Evolutionary conservation across 2,797 vertebrate genomes (phyloP).

Genomic region (Chromobotia macracanthus): DNA sequence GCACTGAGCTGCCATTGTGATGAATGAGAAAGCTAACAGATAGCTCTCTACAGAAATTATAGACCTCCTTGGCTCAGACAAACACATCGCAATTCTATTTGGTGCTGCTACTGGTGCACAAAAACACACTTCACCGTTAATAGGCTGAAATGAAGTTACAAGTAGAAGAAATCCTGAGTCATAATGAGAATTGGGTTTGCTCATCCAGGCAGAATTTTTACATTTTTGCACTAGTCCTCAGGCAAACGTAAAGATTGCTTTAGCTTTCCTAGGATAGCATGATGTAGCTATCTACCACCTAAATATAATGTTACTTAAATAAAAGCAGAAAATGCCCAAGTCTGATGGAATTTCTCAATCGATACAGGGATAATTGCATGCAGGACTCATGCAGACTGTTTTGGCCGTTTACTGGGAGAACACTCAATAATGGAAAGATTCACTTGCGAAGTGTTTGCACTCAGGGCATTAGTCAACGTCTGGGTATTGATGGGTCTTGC

Average conservation of each 20-base stretch:
- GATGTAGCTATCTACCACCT: not conserved
- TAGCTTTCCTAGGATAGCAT: not conserved
- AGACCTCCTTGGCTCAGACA: slow-evolving; percentile 10
- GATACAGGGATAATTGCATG: slow-evolving; percentile 59
- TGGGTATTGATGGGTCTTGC: slow-evolving; percentile 72
- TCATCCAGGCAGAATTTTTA: slow-evolving; percentile 1
- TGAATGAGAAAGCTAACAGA: slow-evolving; percentile 3
- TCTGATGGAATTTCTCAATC: slow-evolving; percentile 50
- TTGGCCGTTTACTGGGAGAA: slow-evolving; percentile 66
- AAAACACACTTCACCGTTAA: slow-evolving; percentile 5
- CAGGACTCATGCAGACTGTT: slow-evolving; percentile 53
- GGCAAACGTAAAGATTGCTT: not conserved
- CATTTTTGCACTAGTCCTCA: not conserved
- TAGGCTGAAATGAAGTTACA: not conserved
- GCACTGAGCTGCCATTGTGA: slow-evolving; percentile 4
- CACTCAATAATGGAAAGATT: slow-evolving; percentile 67
- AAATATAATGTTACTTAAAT: slow-evolving; percentile 34
- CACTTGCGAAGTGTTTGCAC: slow-evolving; percentile 69
- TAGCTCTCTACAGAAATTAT: slow-evolving; percentile 12
- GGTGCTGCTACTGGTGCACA: not conserved
- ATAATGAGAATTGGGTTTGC: not conserved
- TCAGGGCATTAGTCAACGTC: slow-evolving; percentile 73
- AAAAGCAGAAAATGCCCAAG: slow-evolving; percentile 56
- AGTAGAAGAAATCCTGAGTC: not conserved
- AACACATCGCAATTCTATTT: slow-evolving; percentile 11